These are phyloP conservation scores for Rafetus swinhoei DNA, from an alignment of 2,113 vertebrate species.

Conservation along the genomic window DNA sequence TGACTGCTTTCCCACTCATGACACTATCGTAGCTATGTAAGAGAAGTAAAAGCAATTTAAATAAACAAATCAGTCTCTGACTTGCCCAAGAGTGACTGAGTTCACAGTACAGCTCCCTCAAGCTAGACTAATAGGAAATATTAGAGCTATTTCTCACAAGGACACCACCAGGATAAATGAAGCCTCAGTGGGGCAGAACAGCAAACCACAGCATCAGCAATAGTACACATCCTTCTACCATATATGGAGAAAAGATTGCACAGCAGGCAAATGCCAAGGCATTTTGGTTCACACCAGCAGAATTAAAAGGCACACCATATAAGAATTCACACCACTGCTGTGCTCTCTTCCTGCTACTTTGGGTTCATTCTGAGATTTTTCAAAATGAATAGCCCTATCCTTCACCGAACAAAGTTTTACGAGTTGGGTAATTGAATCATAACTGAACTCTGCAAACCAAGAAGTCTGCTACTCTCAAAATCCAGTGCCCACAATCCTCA, in stretches of 20 bases:
- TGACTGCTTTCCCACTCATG: not conserved
- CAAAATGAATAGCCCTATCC: not conserved
- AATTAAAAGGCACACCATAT: not conserved
- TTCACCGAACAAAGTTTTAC: not conserved
- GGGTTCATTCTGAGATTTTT: not conserved
- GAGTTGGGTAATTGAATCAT: not conserved
- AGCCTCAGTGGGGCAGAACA: not conserved
- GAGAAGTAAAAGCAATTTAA: not conserved
- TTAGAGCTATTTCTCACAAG: not conserved
- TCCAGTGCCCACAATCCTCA: not conserved
- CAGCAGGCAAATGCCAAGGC: not conserved
- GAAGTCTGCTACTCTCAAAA: not conserved
- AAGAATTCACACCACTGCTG: not conserved
- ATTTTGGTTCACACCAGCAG: not conserved
- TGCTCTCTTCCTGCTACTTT: not conserved
- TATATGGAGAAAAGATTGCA: not conserved
- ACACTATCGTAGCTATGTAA: not conserved
- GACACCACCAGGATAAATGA: not conserved
- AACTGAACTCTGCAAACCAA: not conserved
- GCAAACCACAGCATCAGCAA: not conserved
- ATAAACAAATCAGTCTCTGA: not conserved
- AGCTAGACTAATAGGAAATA: not conserved
- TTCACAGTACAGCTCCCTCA: not conserved
- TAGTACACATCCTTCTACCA: not conserved
- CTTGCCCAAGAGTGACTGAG: not conserved